Conservation (phyloP, 2,113 vertebrate species). For the Lampris incognitus region DNA sequence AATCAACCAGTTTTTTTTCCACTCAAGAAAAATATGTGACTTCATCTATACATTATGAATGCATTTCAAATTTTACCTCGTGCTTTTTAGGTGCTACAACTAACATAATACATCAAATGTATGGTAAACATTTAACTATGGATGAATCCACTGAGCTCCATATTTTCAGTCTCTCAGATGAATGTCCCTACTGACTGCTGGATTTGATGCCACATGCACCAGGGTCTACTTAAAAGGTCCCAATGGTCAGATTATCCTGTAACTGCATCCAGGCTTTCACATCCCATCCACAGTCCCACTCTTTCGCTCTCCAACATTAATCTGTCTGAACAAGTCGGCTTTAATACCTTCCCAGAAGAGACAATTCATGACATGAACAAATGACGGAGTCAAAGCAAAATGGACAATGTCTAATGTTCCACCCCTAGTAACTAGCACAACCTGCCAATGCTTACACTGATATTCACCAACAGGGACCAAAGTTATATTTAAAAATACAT, state of each 20-base stretch:
- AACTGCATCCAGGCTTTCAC: slow-evolving; percentile 42
- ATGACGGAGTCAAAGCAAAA: slow-evolving; percentile 28
- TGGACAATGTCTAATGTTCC: slow-evolving; percentile 22
- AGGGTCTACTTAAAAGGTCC: slow-evolving; percentile 27
- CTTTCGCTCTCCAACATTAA: slow-evolving; percentile 38
- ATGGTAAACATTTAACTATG: neutral
- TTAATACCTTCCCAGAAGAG: slow-evolving; percentile 52
- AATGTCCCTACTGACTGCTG: neutral
- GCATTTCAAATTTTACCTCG: too few relatives aligned
- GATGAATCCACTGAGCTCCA: slow-evolving; percentile 1
- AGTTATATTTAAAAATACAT: too few relatives aligned
- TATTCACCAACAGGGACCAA: neutral
- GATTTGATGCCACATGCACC: slow-evolving; percentile 37
- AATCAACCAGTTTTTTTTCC: too few relatives aligned
- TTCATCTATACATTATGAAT: too few relatives aligned
- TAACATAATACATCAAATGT: slow-evolving; percentile 5
- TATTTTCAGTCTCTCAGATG: neutral
- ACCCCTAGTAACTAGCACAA: neutral
- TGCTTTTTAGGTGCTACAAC: too few relatives aligned
- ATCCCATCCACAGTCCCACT: slow-evolving; percentile 31
- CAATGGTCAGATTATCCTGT: slow-evolving; percentile 52
- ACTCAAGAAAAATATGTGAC: too few relatives aligned
- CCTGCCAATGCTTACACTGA: neutral
- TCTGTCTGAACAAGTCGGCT: slow-evolving; percentile 31
- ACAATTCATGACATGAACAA: slow-evolving; percentile 39